Percentiles rank a stretch among this genome's conserved stretches.
Evolutionary conservation across 2,113 vertebrate species (phyloP).

Genomic region (Oryzias celebensis): DNA sequence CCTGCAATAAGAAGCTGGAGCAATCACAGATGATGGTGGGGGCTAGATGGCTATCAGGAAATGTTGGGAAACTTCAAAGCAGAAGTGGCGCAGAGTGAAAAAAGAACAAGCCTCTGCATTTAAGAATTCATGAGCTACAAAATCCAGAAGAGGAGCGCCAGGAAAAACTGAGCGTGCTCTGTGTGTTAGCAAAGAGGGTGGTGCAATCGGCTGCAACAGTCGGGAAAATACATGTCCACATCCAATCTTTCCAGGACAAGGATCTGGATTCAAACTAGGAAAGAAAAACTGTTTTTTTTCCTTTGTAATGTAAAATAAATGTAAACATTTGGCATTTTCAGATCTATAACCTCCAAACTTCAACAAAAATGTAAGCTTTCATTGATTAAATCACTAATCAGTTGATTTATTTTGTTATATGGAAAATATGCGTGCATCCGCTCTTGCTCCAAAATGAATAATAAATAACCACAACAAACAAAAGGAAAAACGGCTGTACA

Average conservation of each 20-base stretch:
- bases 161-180: constrained; percentile 31
- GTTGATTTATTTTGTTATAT: no score
- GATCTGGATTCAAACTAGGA: background rate
- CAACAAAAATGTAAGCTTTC: no score
- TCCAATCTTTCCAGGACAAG: background rate
- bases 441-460: no score
- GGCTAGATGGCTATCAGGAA: background rate
- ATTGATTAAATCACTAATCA: no score
- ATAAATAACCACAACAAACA: no score
- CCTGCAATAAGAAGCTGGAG: constrained; percentile 13
- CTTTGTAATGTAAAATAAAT: no score
- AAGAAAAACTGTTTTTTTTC: background rate
- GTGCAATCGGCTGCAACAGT: constrained; percentile 38
- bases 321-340: no score
- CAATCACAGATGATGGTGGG: constrained; percentile 12
- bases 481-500: no score
- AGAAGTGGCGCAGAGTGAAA: background rate
- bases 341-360: no score
- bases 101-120: background rate
- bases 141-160: constrained; percentile 4
- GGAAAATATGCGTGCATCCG: no score
- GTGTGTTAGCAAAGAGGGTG: background rate
- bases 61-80: constrained; percentile 1
- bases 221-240: background rate
- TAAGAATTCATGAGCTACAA: constrained; percentile 6